A percentile compares a stretch with the other conserved stretches of the same genome.
These are phyloP conservation scores for Myodes glareolus DNA, from an alignment of 2,113 vertebrate species.

Conservation along the genomic window DNA sequence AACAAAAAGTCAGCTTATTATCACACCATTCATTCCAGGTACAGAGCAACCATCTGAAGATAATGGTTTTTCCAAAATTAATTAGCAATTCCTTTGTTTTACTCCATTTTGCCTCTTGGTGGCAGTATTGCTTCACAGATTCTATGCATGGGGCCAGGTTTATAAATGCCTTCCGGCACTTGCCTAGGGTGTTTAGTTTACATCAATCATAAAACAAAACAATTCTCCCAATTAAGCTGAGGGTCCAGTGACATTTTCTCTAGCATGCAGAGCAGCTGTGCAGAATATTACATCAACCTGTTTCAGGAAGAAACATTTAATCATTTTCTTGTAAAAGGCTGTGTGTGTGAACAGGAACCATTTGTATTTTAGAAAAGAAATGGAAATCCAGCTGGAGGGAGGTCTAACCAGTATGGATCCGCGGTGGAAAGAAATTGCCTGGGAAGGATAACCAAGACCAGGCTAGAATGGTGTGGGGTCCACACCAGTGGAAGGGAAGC, in stretches of 20 bases:
- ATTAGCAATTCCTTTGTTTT: conserved; percentile 14
- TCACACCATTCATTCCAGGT: background rate
- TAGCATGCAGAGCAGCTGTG: conserved; percentile 61
- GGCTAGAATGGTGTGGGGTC: background rate
- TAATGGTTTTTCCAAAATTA: background rate
- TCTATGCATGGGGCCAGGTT: background rate
- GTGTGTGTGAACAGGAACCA: background rate
- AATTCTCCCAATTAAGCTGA: conserved; percentile 69
- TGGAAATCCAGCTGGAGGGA: conserved; percentile 39
- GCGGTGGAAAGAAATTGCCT: conserved; percentile 31
- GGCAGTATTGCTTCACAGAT: conserved; percentile 75
- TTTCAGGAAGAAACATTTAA: conserved; percentile 46
- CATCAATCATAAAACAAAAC: conserved; percentile 63
- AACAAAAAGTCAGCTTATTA: background rate
- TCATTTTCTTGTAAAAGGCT: conserved; percentile 45
- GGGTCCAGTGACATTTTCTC: conserved; percentile 32
- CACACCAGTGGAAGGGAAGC: background rate
- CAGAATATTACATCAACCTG: conserved; percentile 29
- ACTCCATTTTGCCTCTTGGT: conserved; percentile 70
- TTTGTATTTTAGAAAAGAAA: conserved; percentile 53
- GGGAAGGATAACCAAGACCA: conserved; percentile 29
- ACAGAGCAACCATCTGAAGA: conserved; percentile 19
- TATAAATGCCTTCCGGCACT: background rate
- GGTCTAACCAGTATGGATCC: background rate
- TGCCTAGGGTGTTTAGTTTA: conserved; percentile 42